These are phyloP conservation scores for Luperina testacea DNA, from an alignment of 2,888 invertebrate species.

Conservation along the genomic window DNA sequence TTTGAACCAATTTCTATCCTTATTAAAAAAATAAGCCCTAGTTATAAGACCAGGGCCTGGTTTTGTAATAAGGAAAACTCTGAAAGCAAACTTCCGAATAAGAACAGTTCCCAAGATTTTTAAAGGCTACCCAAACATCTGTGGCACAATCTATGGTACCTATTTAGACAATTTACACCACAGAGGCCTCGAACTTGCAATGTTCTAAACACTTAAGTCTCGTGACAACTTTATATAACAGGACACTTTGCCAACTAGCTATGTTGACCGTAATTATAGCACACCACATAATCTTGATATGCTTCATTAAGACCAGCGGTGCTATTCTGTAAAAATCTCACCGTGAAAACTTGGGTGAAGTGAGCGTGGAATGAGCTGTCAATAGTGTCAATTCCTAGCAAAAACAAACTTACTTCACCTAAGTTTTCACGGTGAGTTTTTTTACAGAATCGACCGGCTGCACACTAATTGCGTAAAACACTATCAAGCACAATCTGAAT, in stretches of 20 bases:
- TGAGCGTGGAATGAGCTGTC: too few species aligned
- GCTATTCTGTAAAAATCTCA: too few species aligned
- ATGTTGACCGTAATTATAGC: not conserved
- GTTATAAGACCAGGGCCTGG: not conserved
- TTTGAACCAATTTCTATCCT: not conserved
- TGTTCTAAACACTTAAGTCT: conserved; percentile 27
- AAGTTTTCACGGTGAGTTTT: too few species aligned
- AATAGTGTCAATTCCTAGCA: too few species aligned
- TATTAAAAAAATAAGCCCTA: not conserved
- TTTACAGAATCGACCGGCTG: too few species aligned
- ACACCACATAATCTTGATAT: not conserved
- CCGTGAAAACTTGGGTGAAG: too few species aligned
- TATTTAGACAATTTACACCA: conserved; percentile 40
- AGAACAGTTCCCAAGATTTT: conserved; percentile 13
- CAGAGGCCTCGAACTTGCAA: conserved; percentile 26
- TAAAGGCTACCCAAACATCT: conserved; percentile 29
- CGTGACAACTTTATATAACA: conserved; percentile 32
- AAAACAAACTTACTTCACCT: too few species aligned
- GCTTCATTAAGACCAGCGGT: not conserved
- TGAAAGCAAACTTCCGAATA: conserved; percentile 3
- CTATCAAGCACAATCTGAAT: too few species aligned
- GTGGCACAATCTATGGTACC: conserved; percentile 8
- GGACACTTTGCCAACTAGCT: conserved; percentile 18
- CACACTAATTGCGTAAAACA: too few species aligned
- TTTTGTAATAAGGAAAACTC: not conserved